Conservation (phyloP, 2,888 invertebrate species). For the Epirrhoe alternata region DNA sequence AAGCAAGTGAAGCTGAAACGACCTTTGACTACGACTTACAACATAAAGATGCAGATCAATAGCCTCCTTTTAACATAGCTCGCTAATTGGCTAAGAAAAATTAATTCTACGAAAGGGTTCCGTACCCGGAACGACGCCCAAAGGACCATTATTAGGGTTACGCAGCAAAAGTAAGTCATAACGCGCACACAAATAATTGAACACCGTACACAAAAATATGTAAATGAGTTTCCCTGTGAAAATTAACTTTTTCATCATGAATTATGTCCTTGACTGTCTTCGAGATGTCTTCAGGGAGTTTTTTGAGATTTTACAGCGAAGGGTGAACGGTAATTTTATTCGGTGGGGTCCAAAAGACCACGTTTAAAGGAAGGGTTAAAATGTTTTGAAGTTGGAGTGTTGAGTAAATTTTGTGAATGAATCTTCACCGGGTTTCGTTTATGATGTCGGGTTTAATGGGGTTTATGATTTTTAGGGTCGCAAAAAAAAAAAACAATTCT, state of each 20-base stretch:
- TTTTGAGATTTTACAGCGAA: slow-evolving; percentile 77
- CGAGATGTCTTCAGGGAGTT: slow-evolving; percentile 76
- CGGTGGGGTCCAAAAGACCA: slow-evolving; percentile 54
- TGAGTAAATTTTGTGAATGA: slow-evolving; percentile 42
- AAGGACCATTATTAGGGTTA: slow-evolving; percentile 67
- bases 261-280: slow-evolving; percentile 82
- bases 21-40: slow-evolving; percentile 38
- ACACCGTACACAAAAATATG: slow-evolving; percentile 79
- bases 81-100: slow-evolving; percentile 83
- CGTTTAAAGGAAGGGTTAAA: slow-evolving; percentile 61
- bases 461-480: slow-evolving; percentile 34
- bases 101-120: slow-evolving; percentile 81
- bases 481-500: slow-evolving; percentile 19
- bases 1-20: slow-evolving; percentile 37
- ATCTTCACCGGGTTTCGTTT: slow-evolving; percentile 36
- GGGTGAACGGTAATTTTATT: slow-evolving; percentile 55
- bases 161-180: slow-evolving; percentile 66
- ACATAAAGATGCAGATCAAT: slow-evolving; percentile 64
- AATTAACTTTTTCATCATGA: slow-evolving; percentile 85
- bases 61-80: slow-evolving; percentile 64
- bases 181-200: slow-evolving; percentile 77
- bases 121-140: slow-evolving; percentile 69
- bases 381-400: slow-evolving; percentile 41
- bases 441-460: slow-evolving; percentile 30
- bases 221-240: slow-evolving; percentile 77